phyloP scores from a whole-genome alignment of 2,888 invertebrate genomes.

The Candidula unifasciata region DNA sequence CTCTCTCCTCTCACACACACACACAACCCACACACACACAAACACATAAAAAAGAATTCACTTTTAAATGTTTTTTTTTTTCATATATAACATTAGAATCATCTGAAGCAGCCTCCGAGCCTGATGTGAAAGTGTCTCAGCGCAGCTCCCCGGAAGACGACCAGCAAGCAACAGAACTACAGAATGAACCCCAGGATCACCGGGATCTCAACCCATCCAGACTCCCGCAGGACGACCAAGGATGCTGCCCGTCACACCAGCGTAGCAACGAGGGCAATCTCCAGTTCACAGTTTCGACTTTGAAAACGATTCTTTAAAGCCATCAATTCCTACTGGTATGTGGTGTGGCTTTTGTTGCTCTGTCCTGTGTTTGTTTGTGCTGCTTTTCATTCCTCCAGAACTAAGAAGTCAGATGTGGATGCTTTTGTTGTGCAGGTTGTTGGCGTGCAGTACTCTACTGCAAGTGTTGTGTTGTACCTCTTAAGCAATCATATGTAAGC shows the following conservation, averaged over 20 bases:
- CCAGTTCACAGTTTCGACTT: conserved; percentile 42
- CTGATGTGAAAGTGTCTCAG: conserved; percentile 33
- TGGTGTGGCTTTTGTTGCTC: background rate
- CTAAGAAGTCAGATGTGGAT: too few relatives aligned
- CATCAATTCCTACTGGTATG: conserved; percentile 30
- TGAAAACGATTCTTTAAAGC: conserved; percentile 41
- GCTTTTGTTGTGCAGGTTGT: too few relatives aligned
- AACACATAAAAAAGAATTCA: too few relatives aligned
- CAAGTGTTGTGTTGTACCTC: too few relatives aligned
- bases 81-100: conserved; percentile 24
- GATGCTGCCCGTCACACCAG: conserved; percentile 3
- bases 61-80: background rate
- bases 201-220: background rate
- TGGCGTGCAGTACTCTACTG: too few relatives aligned
- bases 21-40: too few relatives aligned
- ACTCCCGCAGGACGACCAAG: background rate
- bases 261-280: background rate
- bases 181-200: background rate
- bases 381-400: too few relatives aligned
- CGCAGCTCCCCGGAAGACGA: conserved; percentile 46
- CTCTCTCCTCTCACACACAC: too few relatives aligned
- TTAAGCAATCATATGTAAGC: too few relatives aligned
- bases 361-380: background rate
- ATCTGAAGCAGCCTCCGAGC: conserved; percentile 36
- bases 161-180: conserved; percentile 20